Evolutionary conservation across 2,797 vertebrate species (phyloP), one percentile per base, ranked within the genome.

Genomic region (Pelobates cultripes): DNA sequence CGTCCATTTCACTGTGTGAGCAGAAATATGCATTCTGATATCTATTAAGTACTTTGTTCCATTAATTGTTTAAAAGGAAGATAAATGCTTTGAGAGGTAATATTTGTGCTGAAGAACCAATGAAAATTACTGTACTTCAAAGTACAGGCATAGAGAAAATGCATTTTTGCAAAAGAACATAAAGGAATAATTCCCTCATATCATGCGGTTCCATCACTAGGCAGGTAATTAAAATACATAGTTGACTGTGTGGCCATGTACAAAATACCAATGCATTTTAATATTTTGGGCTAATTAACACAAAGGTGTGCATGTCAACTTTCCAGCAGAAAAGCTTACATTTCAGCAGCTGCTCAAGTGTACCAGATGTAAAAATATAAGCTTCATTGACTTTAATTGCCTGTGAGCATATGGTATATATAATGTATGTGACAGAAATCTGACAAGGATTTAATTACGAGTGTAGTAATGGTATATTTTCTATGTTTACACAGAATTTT

Each of bases 341-440:
- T 57, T 57, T 4, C 55, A 57, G 13, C 55, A 57, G 8, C 55
- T 57, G 55, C 14, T 57, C 4, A 57, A 12, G 13, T 57, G 63
- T 41, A 28, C 63, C 63, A 66, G 63, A 66, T 66, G 63, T 66
- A 66, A 28, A 41, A 14, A 66, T 66, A 41, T 66, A 8, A 3
- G n/a, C n/a, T 41, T 66, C 63, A 66, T 40, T 40, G 28, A 41
- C 7, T 41, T 7, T 66, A 28, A 66, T 28, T 66, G 63, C 28
- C 4, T 17, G 28, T 66, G n/a, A 66, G n/a, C 63, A 66, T 66
- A 66, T 3, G 63, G 63, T n/a, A 66, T 7, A n/a, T 66, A 66
- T 66, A 41, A 66, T 66, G 63, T 66, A 66, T 66, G 63, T 7
- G n/a, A 66, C 63, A 66, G 7, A 66, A 28, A 66, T 66, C 4